Base-by-base conservation (phyloP, 2,113 vertebrate species). In the Sprattus sprattus region DNA sequence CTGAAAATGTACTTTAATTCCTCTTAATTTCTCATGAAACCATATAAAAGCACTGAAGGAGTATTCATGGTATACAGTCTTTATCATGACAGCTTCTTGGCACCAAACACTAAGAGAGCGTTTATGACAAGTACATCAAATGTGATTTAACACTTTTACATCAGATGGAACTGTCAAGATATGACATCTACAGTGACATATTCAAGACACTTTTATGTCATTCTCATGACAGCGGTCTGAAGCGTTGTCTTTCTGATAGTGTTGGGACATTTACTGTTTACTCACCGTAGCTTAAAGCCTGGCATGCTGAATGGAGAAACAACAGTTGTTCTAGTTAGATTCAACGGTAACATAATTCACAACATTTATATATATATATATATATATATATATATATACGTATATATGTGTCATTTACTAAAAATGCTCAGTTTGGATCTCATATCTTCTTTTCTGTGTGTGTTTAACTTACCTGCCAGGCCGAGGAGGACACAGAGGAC, bases 231-330 rank as follows among this genome's bases (percentile, higher is more conserved):
- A 11, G 15, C 28, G 6, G 28, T 32, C 9, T 32, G 32, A 39
- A 16, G 71, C 4, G 71, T 39, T 11, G 28, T 32, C 0, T 39
- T 4, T 78, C 13, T 83, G 13, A 25, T 71, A 81, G 64, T n/a
- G 18, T 71, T 64, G 18, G 20, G 10, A 75, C 39, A 5, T 71
- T 49, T 45, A 4, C 45, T 64, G 32, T 82, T 88, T 54, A 95
- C 95, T 94, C 86, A 96, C 95, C 95, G 57, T 95, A 95, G 75
- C 16, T 91, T 25, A 82, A 54, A 81, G 10, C 89, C 86, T 95
- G 91, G 84, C 93, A 90, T 9, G 92, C 95, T 96, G n/a, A 86
- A 88, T 87, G 28, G 44, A 84, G 28, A 45, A 5, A 87, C 81
- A 83, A 82, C 13, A 44, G 28, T 39, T 44, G 2, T 13, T 71